Percentiles rank a stretch among this genome's conserved stretches.
Conservation (phyloP, 2,113 vertebrate genomes). For the Rutilus rutilus region DNA sequence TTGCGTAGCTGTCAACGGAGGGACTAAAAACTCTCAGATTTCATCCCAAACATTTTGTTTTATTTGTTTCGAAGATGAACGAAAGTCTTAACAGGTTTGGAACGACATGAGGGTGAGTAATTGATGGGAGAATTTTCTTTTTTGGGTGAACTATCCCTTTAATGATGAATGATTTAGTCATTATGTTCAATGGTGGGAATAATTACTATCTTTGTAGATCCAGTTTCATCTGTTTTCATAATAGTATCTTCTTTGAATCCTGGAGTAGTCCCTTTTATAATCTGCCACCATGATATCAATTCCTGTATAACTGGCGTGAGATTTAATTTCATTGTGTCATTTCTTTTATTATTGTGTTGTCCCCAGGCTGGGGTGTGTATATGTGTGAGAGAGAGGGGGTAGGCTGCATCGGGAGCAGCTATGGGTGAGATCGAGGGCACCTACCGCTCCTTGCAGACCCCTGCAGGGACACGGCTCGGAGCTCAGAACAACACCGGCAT, state of each 20-base stretch:
- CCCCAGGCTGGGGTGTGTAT: slow-evolving; percentile 44
- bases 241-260: neutral
- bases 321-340: neutral
- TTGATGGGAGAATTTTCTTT: too few species aligned
- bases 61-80: too few species aligned
- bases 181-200: neutral
- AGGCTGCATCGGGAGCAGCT: slow-evolving; percentile 63
- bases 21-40: too few species aligned
- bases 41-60: too few species aligned
- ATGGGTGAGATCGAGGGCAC: slow-evolving; percentile 96
- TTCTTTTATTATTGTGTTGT: neutral
- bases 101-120: too few species aligned
- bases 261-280: too few species aligned
- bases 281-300: neutral
- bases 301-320: neutral
- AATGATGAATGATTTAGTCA: neutral
- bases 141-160: too few species aligned
- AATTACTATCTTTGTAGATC: neutral
- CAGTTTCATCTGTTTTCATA: neutral
- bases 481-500: slow-evolving; percentile 79
- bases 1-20: too few species aligned
- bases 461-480: slow-evolving; percentile 83
- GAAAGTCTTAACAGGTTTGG: too few species aligned
- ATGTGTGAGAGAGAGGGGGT: slow-evolving; percentile 60
- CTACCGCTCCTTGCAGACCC: slow-evolving; percentile 86